Evolutionary conservation across 2,797 vertebrate species (phyloP).

Genomic region (Lateolabrax maculatus): DNA sequence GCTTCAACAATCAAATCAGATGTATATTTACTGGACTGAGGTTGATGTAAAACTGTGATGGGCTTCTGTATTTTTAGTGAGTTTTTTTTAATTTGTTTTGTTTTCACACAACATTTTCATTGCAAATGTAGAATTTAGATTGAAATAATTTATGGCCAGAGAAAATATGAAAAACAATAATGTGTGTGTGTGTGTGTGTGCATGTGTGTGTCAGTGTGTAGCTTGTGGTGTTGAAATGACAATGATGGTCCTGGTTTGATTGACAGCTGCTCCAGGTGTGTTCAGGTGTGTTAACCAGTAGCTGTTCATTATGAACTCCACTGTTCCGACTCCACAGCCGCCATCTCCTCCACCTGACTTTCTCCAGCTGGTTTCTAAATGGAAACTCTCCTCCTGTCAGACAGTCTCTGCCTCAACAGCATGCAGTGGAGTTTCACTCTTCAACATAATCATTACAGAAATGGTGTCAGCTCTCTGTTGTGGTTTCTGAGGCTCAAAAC

Average conservation of each 20-base stretch:
- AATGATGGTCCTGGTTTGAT: constrained; percentile 22
- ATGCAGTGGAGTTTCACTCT: background rate
- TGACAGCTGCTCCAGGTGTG: constrained; percentile 35
- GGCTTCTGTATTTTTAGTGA: no score
- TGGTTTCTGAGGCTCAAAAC: background rate
- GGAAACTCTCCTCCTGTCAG: background rate
- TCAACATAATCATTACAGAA: background rate
- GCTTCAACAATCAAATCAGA: no score
- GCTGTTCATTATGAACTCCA: constrained; percentile 29
- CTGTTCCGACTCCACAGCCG: background rate
- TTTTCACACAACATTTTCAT: no score
- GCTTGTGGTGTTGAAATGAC: background rate
- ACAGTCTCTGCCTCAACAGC: background rate
- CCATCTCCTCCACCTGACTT: no score
- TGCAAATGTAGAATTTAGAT: background rate
- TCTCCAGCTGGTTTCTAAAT: background rate
- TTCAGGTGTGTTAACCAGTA: constrained; percentile 32
- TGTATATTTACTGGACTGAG: no score
- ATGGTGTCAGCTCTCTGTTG: background rate
- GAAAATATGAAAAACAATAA: no score
- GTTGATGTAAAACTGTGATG: no score
- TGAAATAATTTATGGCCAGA: background rate
- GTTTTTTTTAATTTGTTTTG: no score
- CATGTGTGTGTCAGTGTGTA: background rate
- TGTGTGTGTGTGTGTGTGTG: background rate